Base-by-base conservation (phyloP, 2,888 invertebrate species). In the Drosophila mettleri region DNA sequence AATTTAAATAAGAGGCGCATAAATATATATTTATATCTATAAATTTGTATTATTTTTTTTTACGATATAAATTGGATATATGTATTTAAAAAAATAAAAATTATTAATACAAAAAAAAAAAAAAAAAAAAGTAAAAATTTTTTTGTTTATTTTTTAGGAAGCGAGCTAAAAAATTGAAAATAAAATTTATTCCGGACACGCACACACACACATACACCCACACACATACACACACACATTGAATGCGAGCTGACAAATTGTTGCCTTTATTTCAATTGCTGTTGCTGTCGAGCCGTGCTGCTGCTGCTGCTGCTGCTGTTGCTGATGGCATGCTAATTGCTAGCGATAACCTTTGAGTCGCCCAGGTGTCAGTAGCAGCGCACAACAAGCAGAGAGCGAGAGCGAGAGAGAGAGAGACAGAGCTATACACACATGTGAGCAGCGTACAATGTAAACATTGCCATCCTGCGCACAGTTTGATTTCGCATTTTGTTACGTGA, bases 401-500 rank as follows among this genome's bases (percentile, higher is more conserved):
- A n/a, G n/a, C n/a, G n/a, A n/a, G n/a, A n/a, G n/a, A n/a, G n/a
- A n/a, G n/a, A 48, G 7, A 33, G n/a, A 36, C 24, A 53, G 31
- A 33, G 20, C 36, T 36, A 53, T 36, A 53, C n/a, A 58, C 22
- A 38, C 51, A 22, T 34, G 49, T 18, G 22, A 10, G 14, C 33
- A 69, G 38, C 59, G 60, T 33, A 55, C 60, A 46, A 52, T 55
- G 64, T 70, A 49, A 52, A 45, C 64, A 70, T 58, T 57, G 52
- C 18, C 57, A 52, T 62, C 48, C 48, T 59, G 66, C 36, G 46
- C 69, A 33, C 61, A 69, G 73, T 69, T 67, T 67, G 76, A 76
- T 51, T 76, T 76, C 74, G 76, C 61, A 64, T 74, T 74, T 66
- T 51, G 69, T 72, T 86, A 64, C 88, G 89, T 88, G 88, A 83